phyloP scores from a whole-genome alignment of 2,888 invertebrate species.

The Gibbula magus region DNA sequence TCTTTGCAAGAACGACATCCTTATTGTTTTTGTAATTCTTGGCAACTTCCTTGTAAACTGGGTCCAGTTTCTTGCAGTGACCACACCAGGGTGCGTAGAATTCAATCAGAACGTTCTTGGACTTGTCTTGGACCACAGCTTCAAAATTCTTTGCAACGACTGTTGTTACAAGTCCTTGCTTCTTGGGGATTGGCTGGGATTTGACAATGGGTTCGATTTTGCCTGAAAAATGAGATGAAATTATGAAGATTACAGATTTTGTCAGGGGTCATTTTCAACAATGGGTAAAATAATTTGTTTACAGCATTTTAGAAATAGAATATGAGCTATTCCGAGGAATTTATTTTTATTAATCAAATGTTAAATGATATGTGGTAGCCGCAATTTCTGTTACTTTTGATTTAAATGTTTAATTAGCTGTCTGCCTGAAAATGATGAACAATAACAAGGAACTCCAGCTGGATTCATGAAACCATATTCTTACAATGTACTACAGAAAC shows the following conservation, averaged over 20 bases:
- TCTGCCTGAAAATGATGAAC: too few relatives aligned
- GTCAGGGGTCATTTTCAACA: too few relatives aligned
- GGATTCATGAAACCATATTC: not conserved
- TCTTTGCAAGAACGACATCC: slow-evolving; percentile 73
- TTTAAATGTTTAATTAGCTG: too few relatives aligned
- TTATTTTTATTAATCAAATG: too few relatives aligned
- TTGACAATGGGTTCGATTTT: slow-evolving; percentile 76
- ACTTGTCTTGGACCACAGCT: slow-evolving; percentile 75
- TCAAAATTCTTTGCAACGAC: slow-evolving; percentile 79
- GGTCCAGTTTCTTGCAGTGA: slow-evolving; percentile 79
- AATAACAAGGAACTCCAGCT: not conserved
- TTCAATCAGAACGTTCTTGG: slow-evolving; percentile 78
- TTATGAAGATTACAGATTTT: too few relatives aligned
- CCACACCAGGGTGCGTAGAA: slow-evolving; percentile 81
- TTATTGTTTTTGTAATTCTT: slow-evolving; percentile 69
- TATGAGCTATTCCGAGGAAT: too few relatives aligned
- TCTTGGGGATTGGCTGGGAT: slow-evolving; percentile 77
- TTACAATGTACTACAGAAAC: not conserved
- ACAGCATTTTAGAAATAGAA: too few relatives aligned
- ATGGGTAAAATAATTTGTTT: too few relatives aligned
- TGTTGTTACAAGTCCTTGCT: slow-evolving; percentile 77
- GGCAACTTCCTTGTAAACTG: slow-evolving; percentile 75
- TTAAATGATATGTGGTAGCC: too few relatives aligned
- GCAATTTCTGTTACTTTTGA: too few relatives aligned
- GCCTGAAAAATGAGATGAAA: slow-evolving; percentile 60